Conservation (phyloP, 1,140 invertebrate genomes). For the Diorhabda elongata region DNA sequence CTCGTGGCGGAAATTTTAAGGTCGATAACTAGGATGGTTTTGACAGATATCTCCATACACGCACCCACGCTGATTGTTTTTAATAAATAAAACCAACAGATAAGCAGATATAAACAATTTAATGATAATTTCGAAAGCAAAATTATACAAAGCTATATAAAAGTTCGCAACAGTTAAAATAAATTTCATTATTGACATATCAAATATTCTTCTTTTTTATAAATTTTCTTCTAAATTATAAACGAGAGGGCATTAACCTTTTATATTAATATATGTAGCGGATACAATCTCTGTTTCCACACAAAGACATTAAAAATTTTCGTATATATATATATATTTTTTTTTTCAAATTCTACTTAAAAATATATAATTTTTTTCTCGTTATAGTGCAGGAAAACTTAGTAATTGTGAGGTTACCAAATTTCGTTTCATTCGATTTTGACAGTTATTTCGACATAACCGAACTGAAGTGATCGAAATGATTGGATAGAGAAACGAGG, state of each 20-base stretch:
- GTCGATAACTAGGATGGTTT: no score
- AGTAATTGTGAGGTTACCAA: no score
- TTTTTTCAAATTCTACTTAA: constrained; percentile 15
- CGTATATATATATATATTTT: constrained; percentile 24
- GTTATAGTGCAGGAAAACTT: no score
- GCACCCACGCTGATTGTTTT: no score
- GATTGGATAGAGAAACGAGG: no score
- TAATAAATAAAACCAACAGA: not conserved
- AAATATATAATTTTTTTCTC: not conserved
- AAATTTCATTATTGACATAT: constrained; percentile 22
- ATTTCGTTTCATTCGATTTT: no score
- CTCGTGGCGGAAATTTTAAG: no score
- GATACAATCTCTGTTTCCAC: no score
- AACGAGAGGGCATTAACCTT: not conserved
- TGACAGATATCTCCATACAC: no score
- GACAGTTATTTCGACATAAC: no score
- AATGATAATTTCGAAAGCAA: constrained; percentile 37
- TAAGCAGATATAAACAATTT: constrained; percentile 25
- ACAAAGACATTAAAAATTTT: constrained; percentile 8
- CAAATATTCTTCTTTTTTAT: constrained; percentile 16
- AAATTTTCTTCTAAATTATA: constrained; percentile 8
- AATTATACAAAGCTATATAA: constrained; percentile 40
- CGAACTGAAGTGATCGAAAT: no score
- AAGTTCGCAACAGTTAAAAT: constrained; percentile 38
- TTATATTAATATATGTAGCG: no score